Conservation (phyloP, 2,888 invertebrate species). For the Seira musarum region DNA sequence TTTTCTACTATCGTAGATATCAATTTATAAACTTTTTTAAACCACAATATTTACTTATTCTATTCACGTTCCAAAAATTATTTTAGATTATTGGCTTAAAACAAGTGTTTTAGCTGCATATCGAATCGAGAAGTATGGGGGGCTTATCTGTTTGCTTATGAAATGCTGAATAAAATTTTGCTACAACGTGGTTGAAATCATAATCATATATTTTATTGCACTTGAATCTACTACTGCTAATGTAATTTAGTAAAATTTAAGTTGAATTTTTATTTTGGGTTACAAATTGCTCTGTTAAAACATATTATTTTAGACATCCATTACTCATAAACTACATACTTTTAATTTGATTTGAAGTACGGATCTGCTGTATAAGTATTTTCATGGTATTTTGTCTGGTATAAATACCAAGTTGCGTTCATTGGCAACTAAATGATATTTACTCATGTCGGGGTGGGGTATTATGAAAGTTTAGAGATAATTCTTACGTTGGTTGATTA, state of each 20-base stretch:
- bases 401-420: not conserved
- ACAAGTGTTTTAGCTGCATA: not conserved
- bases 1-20: not conserved
- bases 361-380: not conserved
- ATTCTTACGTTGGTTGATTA: not conserved
- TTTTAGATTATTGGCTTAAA: not conserved
- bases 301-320: too few relatives aligned
- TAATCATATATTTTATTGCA: not conserved
- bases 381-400: not conserved
- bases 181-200: not conserved
- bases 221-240: not conserved
- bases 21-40: not conserved
- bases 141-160: too few relatives aligned
- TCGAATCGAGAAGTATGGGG: not conserved
- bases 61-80: not conserved
- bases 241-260: not conserved
- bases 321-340: not conserved
- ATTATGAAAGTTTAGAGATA: not conserved
- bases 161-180: too few relatives aligned
- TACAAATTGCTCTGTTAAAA: not conserved
- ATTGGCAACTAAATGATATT: not conserved
- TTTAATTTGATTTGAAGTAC: not conserved
- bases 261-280: too few relatives aligned
- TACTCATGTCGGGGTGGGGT: too few relatives aligned
- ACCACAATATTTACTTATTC: not conserved